Percentiles rank a stretch among this genome's conserved stretches.
These are phyloP conservation scores for Dione vanillae DNA, from an alignment of 2,888 invertebrate species.

Conservation along the genomic window DNA sequence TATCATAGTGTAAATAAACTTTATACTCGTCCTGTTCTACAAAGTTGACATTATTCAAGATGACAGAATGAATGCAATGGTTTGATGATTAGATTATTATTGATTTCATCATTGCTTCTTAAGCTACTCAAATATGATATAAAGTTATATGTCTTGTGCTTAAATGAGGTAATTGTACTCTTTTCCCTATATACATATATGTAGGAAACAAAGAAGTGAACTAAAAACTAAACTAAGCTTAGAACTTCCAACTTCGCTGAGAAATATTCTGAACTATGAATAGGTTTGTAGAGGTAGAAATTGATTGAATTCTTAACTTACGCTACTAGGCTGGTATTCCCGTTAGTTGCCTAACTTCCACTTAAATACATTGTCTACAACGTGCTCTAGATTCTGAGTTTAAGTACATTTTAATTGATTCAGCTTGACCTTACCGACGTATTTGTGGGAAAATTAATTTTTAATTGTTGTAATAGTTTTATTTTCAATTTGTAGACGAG, in stretches of 20 bases:
- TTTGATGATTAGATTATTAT: too few species aligned
- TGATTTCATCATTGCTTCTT: too few species aligned
- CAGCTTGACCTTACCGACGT: conserved; percentile 1
- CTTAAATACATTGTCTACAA: conserved; percentile 43
- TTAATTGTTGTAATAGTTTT: too few species aligned
- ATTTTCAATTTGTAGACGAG: too few species aligned
- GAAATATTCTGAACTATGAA: conserved; percentile 29
- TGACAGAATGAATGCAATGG: too few species aligned
- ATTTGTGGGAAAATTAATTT: background rate
- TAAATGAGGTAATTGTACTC: too few species aligned
- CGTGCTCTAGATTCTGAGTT: conserved; percentile 29
- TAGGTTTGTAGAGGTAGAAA: conserved; percentile 58
- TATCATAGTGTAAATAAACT: too few species aligned
- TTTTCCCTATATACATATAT: too few species aligned
- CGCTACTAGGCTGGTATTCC: conserved; percentile 43
- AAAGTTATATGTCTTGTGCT: too few species aligned
- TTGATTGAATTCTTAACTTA: conserved; percentile 72
- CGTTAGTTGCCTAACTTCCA: conserved; percentile 57
- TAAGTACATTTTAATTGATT: conserved; percentile 27
- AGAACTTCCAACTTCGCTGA: conserved; percentile 14
- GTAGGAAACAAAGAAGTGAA: background rate
- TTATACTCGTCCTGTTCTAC: too few species aligned
- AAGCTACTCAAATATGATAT: too few species aligned
- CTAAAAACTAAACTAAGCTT: conserved; percentile 13
- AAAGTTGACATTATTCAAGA: too few species aligned